Percentiles rank a stretch among this genome's conserved stretches.
Evolutionary conservation across 2,888 invertebrate species (phyloP).

Genomic region (Rutpela maculata): DNA sequence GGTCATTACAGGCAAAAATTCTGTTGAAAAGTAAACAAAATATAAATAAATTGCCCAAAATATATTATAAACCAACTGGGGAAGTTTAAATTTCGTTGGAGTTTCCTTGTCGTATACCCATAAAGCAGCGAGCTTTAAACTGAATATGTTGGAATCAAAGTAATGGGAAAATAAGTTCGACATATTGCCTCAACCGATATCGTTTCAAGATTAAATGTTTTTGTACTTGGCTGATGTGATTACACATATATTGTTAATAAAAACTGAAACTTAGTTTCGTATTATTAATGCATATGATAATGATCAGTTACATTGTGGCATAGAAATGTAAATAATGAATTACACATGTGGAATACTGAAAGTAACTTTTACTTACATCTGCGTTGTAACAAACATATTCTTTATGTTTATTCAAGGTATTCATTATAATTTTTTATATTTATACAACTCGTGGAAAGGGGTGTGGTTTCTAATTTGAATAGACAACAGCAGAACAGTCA

Average conservation of each 20-base stretch:
- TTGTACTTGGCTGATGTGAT: not conserved
- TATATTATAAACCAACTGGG: constrained; percentile 45
- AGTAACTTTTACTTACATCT: not conserved
- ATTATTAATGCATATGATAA: not conserved
- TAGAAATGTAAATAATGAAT: not conserved
- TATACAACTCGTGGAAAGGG: not conserved
- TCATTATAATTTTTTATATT: not conserved
- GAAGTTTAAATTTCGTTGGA: constrained; percentile 18
- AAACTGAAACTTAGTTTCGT: not conserved
- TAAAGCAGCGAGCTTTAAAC: constrained; percentile 42
- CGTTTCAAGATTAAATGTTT: not conserved
- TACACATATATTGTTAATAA: not conserved
- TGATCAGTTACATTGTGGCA: not conserved
- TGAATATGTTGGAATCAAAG: constrained; percentile 47
- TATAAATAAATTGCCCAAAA: constrained; percentile 44
- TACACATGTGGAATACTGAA: not conserved
- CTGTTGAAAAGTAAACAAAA: constrained; percentile 48
- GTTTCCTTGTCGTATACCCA: constrained; percentile 49
- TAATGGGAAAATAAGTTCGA: constrained; percentile 31
- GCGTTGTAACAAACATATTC: not conserved
- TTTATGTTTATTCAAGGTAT: not conserved
- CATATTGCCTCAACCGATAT: not conserved
- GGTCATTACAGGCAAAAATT: constrained; percentile 39
- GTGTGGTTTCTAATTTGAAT: not conserved
- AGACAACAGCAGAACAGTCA: too few species aligned